phyloP scores from a whole-genome alignment of 2,888 invertebrate genomes.

The Leucoma salicis region DNA sequence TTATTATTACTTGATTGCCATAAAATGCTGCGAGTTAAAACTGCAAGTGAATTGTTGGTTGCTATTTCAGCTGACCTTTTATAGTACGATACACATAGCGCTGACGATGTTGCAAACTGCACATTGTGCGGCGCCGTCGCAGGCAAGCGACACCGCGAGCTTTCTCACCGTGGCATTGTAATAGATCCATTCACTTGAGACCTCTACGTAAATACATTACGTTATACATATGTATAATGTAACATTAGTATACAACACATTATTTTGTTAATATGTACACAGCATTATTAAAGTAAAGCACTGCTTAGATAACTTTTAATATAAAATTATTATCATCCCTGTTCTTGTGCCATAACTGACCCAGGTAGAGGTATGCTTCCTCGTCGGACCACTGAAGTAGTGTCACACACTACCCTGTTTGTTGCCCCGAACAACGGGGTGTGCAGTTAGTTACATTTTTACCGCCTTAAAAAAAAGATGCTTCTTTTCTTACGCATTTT shows the following conservation, averaged over 20 bases:
- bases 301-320: too few relatives aligned
- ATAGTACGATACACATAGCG: constrained; percentile 46
- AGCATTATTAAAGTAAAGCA: too few relatives aligned
- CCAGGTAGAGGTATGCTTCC: too few relatives aligned
- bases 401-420: too few relatives aligned
- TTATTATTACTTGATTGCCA: constrained; percentile 16
- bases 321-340: too few relatives aligned
- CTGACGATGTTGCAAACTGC: constrained; percentile 62
- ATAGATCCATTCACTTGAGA: constrained; percentile 63
- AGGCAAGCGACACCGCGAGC: constrained; percentile 43
- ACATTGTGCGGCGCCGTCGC: constrained; percentile 45
- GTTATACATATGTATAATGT: background rate
- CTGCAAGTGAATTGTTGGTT: constrained; percentile 34
- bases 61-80: constrained; percentile 52
- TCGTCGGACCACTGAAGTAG: too few relatives aligned
- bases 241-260: too few relatives aligned
- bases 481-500: too few relatives aligned
- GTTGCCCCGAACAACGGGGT: too few relatives aligned
- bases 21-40: constrained; percentile 35
- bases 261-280: constrained; percentile 13
- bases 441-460: too few relatives aligned
- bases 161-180: constrained; percentile 71
- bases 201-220: constrained; percentile 49
- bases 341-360: too few relatives aligned
- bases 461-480: too few relatives aligned